Base-by-base conservation (phyloP, 2,797 vertebrate species). In the Hydrophis major region DNA sequence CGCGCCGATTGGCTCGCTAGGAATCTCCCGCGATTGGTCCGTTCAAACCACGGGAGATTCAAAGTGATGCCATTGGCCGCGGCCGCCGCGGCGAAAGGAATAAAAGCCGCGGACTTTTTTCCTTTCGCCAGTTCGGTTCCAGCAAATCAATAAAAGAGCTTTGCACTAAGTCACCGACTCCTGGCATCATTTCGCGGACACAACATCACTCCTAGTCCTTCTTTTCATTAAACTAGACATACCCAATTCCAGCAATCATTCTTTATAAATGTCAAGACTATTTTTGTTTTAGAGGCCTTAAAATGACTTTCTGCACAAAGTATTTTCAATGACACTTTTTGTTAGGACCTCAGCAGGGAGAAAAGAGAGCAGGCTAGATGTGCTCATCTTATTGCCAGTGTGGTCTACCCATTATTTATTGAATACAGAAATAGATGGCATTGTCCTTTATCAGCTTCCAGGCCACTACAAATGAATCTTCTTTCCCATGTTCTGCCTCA, bases 241-340 rank as follows among this genome's bases (percentile, higher is more conserved):
- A n/a, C 28, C 63, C 28, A 66, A n/a, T n/a, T 66, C 28, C 63
- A 66, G 61, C 28, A n/a, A 66, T 12, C 0, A 6, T 66, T 66
- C 63, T 66, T 66, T n/a, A 14, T 66, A 66, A 53, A 37, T 86
- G n/a, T 11, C 59, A 90, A 93, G 4, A 56, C 18, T n/a, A 10
- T 37, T 27, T 42, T 57, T 91, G 92, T 56, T 90, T 96, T 95
- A 94, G 95, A 94, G 95, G 93, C 93, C 32, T 37, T 74, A 74
- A 37, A 74, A 74, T 96, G 0, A 0, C 56, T 87, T 25, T 92
- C 95, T 93, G 90, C 56, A 57, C 16, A 61, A 59, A 94, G 88
- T 83, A 87, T 94, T 92, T 93, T 95, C 69, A 66, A 7, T 37
- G 32, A 74, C 32, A 74, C 6, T 53, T 66, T 50, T 89, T 66